These are phyloP conservation scores for Oopsacas minuta DNA, from an alignment of 37 sponge, comb jelly and placozoan species.

Conservation along the genomic window DNA sequence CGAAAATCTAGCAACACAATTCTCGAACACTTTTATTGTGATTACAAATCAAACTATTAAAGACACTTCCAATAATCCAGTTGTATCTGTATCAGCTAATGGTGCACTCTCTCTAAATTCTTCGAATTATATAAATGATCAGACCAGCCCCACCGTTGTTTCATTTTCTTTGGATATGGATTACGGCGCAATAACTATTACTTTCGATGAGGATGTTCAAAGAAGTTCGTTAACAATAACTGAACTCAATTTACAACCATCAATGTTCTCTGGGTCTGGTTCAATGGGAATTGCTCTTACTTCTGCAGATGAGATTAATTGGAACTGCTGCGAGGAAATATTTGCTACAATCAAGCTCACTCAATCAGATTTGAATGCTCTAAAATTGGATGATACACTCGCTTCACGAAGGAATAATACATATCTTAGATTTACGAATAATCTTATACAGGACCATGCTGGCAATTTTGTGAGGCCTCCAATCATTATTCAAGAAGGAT, in stretches of 20 bases:
- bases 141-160: conserved; percentile 25
- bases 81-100: conserved; percentile 21
- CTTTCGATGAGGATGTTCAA: conserved; percentile 66
- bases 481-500: neutral
- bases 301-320: neutral
- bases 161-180: conserved; percentile 60
- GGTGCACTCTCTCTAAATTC: conserved; percentile 27
- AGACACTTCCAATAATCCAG: conserved; percentile 39
- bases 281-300: conserved; percentile 20
- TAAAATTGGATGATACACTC: conserved; percentile 49
- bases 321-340: conserved; percentile 40
- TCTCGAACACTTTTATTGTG: conserved; percentile 33
- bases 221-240: conserved; percentile 48
- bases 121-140: conserved; percentile 29
- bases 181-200: conserved; percentile 35
- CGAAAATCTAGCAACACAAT: conserved; percentile 30
- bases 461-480: conserved; percentile 24
- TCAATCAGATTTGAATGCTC: conserved; percentile 52
- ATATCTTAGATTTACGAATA: conserved; percentile 24
- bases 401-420: conserved; percentile 38
- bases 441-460: conserved; percentile 48
- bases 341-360: conserved; percentile 34
- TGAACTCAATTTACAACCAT: conserved; percentile 34
- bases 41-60: conserved; percentile 43
- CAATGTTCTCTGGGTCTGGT: neutral